phyloP scores from a whole-genome alignment of 2,888 invertebrate genomes.

The Dryocosmus kuriphilus region DNA sequence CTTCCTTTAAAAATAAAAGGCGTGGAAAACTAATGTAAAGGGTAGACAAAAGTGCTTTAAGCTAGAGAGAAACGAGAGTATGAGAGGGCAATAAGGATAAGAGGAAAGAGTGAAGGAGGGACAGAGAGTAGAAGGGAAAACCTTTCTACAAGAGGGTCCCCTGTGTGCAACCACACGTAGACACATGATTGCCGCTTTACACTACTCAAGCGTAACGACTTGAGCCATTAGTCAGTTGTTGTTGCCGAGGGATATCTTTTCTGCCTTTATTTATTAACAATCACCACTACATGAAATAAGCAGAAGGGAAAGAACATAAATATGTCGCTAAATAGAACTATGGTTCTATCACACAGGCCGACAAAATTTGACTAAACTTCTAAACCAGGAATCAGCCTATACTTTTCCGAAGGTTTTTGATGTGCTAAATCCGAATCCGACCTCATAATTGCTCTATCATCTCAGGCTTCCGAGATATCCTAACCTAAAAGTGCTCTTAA shows the following conservation, averaged over 20 bases:
- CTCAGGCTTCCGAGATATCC: too few species aligned
- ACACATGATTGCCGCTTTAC: slow-evolving; percentile 19
- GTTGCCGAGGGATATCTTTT: not conserved
- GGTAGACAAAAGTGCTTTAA: slow-evolving; percentile 26
- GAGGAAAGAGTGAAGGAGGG: not conserved
- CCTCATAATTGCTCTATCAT: too few species aligned
- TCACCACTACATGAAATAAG: not conserved
- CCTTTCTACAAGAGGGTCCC: slow-evolving; percentile 32
- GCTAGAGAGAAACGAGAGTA: slow-evolving; percentile 7
- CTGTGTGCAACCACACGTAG: slow-evolving; percentile 22
- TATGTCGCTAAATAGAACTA: not conserved
- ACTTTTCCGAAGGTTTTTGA: too few species aligned
- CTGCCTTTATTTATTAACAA: slow-evolving; percentile 11
- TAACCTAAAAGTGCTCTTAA: too few species aligned
- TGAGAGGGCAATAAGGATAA: not conserved
- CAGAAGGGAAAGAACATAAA: not conserved
- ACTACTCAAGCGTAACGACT: slow-evolving; percentile 31
- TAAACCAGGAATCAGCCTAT: too few species aligned
- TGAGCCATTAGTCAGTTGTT: slow-evolving; percentile 28
- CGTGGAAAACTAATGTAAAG: slow-evolving; percentile 11
- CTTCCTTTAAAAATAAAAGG: slow-evolving; percentile 11
- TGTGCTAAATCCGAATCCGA: too few species aligned
- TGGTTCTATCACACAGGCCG: too few species aligned
- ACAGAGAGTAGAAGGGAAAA: not conserved
- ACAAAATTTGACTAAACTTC: too few species aligned